phyloP scores from a whole-genome alignment of 2,888 invertebrate species.

The Lapara coniferarum region DNA sequence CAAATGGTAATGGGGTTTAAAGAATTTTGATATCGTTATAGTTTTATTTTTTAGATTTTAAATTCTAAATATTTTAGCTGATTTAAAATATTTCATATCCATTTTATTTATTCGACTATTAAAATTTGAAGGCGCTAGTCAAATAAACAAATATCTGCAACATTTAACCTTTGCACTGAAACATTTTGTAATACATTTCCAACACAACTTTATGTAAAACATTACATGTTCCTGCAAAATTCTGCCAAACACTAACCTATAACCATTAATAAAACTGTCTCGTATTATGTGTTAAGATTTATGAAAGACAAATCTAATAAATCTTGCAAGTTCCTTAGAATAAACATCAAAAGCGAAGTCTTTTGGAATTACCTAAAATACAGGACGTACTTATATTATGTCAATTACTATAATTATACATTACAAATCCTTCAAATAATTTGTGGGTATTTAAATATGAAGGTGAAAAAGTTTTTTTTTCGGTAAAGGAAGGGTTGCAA shows the following conservation, averaged over 20 bases:
- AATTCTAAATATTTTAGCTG: too few species aligned
- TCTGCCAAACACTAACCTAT: background rate
- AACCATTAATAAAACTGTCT: background rate
- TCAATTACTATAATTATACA: background rate
- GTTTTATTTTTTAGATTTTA: background rate
- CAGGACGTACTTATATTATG: background rate
- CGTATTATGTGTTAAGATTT: background rate
- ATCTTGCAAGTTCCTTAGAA: background rate
- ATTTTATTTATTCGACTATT: too few species aligned
- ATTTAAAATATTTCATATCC: too few species aligned
- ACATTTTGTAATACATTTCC: too few species aligned
- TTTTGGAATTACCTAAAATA: background rate
- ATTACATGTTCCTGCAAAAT: background rate
- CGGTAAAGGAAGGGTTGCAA: conserved; percentile 7
- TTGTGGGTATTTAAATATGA: background rate
- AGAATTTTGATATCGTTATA: background rate
- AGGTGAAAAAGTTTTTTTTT: conserved; percentile 18
- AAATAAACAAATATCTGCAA: too few species aligned
- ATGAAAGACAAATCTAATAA: background rate
- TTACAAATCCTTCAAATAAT: background rate
- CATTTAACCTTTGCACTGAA: too few species aligned
- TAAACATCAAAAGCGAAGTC: background rate
- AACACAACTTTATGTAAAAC: too few species aligned
- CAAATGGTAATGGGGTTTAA: background rate
- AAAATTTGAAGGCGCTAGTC: too few species aligned